phyloP scores from a whole-genome alignment of 2,113 vertebrate species.

The Poicephalus gulielmi region DNA sequence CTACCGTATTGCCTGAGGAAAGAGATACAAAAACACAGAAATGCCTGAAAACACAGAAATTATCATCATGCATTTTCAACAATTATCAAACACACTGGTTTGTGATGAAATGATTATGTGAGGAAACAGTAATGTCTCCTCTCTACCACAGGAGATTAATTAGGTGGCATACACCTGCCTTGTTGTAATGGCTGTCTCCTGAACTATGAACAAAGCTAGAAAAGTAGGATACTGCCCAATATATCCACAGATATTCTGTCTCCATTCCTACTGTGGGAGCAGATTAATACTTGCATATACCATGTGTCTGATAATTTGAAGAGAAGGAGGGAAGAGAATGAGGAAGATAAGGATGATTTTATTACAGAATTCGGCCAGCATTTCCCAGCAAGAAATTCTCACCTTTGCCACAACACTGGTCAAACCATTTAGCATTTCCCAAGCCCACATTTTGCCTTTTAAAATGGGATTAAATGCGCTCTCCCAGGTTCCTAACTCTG shows the following conservation, averaged over 20 bases:
- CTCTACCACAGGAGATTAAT: not conserved
- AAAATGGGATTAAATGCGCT: not conserved
- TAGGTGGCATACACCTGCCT: not conserved
- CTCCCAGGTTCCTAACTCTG: not conserved
- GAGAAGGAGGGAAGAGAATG: not conserved
- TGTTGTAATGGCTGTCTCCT: not conserved
- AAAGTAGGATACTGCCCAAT: not conserved
- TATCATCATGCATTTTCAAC: not conserved
- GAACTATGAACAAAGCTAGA: not conserved
- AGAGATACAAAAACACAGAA: not conserved
- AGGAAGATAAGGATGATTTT: not conserved
- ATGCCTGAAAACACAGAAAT: not conserved
- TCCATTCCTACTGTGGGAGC: not conserved
- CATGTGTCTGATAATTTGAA: not conserved
- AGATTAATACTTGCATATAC: not conserved
- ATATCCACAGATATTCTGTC: not conserved
- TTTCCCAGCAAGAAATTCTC: not conserved
- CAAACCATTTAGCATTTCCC: not conserved
- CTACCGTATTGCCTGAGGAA: not conserved
- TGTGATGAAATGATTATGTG: not conserved
- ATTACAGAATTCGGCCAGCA: not conserved
- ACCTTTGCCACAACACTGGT: not conserved
- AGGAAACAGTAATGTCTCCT: not conserved
- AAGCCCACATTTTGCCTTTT: not conserved
- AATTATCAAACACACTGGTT: not conserved